A percentile compares a stretch with the other conserved stretches of the same genome.
These are phyloP conservation scores for Phthorimaea operculella DNA, from an alignment of 1,140 invertebrate species.

Conservation along the genomic window DNA sequence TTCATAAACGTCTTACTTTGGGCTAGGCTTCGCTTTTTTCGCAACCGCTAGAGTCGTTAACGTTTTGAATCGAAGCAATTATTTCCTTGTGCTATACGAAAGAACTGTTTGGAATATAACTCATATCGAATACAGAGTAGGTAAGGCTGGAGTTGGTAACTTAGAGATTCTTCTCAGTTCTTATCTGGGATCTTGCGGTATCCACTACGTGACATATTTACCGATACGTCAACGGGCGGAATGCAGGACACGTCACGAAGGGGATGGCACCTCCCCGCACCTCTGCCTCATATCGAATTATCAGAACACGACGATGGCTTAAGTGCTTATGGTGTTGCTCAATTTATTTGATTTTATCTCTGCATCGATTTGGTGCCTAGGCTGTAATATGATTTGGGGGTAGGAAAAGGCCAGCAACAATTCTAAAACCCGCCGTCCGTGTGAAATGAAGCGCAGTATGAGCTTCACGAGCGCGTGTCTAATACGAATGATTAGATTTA, in stretches of 20 bases:
- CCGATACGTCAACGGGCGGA: conserved; percentile 17
- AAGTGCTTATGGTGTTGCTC: too few species aligned
- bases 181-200: conserved; percentile 19
- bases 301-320: background rate
- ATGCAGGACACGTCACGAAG: conserved; percentile 28
- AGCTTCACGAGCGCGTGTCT: conserved; percentile 48
- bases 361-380: too few species aligned
- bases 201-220: conserved; percentile 38
- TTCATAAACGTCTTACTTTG: conserved; percentile 21
- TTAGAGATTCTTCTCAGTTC: conserved; percentile 15
- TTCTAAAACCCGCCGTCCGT: conserved; percentile 32
- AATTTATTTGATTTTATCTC: too few species aligned
- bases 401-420: conserved; percentile 2
- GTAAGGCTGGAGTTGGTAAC: background rate
- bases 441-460: conserved; percentile 63
- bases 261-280: conserved; percentile 1
- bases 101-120: background rate
- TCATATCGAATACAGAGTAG: background rate
- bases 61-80: background rate
- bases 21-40: conserved; percentile 1
- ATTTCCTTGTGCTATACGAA: background rate
- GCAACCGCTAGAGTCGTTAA: background rate
- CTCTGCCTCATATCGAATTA: background rate
- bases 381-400: too few species aligned
- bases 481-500: conserved; percentile 65